Conservation (phyloP, 2,797 vertebrate genomes). For the Lycodopsis pacificus region DNA sequence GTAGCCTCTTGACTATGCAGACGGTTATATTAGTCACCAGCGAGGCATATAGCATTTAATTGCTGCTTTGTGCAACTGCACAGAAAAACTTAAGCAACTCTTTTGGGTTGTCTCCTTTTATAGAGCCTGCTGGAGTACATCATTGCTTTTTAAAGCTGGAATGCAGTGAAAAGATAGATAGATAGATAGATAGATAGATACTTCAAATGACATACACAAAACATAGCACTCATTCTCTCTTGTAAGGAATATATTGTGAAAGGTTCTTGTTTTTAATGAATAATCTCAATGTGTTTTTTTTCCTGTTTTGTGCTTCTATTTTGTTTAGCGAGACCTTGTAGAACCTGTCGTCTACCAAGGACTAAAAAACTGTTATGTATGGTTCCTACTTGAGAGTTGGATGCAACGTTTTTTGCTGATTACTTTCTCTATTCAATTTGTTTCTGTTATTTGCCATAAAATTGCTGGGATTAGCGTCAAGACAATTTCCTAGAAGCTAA, state of each 20-base stretch:
- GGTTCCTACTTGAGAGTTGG: not conserved
- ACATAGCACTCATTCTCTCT: no score
- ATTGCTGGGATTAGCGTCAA: not conserved
- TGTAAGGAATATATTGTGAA: no score
- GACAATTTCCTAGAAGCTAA: not conserved
- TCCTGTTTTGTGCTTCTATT: not conserved
- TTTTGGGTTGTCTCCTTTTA: constrained; percentile 4
- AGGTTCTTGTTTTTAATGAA: not conserved
- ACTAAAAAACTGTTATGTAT: no score
- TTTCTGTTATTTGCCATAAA: not conserved
- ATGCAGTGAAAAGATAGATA: not conserved
- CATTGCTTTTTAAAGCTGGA: constrained; percentile 12
- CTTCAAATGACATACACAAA: no score
- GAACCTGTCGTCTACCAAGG: not conserved
- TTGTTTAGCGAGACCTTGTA: not conserved
- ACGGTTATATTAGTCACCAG: constrained; percentile 17
- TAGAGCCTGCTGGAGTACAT: constrained; percentile 19
- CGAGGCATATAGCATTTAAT: constrained; percentile 11
- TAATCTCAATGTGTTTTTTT: not conserved
- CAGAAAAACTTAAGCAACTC: constrained; percentile 3
- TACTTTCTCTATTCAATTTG: not conserved
- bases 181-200: no score
- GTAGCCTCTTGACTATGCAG: not conserved
- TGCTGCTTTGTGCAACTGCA: constrained; percentile 28
- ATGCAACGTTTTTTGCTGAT: not conserved